These are phyloP conservation scores for Coregonus clupeaformis DNA, from an alignment of 2,113 vertebrate species.

Conservation along the genomic window DNA sequence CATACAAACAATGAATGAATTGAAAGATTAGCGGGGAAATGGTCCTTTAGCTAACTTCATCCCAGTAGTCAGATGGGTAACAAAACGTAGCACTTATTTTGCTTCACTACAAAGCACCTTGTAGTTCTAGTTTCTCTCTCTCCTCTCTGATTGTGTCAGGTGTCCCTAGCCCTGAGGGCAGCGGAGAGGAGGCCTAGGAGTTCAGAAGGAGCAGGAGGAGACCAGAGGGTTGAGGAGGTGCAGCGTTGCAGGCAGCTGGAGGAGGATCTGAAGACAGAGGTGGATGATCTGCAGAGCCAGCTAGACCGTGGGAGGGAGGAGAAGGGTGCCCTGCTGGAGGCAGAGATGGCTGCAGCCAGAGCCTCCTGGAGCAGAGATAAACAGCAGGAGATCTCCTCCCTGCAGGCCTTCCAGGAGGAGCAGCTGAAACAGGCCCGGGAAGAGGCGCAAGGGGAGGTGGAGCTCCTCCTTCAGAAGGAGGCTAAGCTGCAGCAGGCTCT, in stretches of 20 bases:
- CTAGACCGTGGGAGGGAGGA: slow-evolving; percentile 78
- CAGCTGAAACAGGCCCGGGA: slow-evolving; percentile 80
- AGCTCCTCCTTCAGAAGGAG: slow-evolving; percentile 79
- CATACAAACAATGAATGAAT: no score
- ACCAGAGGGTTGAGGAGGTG: slow-evolving; percentile 64
- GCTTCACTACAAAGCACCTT: no score
- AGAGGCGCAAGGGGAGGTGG: slow-evolving; percentile 78
- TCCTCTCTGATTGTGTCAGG: slow-evolving; percentile 47
- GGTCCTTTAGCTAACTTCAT: not conserved
- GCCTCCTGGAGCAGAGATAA: slow-evolving; percentile 87
- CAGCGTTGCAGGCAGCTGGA: slow-evolving; percentile 56
- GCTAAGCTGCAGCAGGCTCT: slow-evolving; percentile 74
- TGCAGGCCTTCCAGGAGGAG: slow-evolving; percentile 80
- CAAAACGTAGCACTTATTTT: no score
- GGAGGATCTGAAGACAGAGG: slow-evolving; percentile 49
- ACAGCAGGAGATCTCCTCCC: slow-evolving; percentile 82
- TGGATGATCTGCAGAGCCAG: slow-evolving; percentile 72
- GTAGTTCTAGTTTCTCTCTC: not conserved
- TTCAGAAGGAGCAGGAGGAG: slow-evolving; percentile 46
- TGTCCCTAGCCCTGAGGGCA: slow-evolving; percentile 61
- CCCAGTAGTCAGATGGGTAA: not conserved
- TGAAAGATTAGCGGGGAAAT: no score
- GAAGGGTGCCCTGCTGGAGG: slow-evolving; percentile 78
- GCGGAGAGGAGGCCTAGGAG: slow-evolving; percentile 68
- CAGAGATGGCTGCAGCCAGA: slow-evolving; percentile 83